phyloP scores from a whole-genome alignment of 2,888 invertebrate genomes.

The Uropetala carovei region DNA sequence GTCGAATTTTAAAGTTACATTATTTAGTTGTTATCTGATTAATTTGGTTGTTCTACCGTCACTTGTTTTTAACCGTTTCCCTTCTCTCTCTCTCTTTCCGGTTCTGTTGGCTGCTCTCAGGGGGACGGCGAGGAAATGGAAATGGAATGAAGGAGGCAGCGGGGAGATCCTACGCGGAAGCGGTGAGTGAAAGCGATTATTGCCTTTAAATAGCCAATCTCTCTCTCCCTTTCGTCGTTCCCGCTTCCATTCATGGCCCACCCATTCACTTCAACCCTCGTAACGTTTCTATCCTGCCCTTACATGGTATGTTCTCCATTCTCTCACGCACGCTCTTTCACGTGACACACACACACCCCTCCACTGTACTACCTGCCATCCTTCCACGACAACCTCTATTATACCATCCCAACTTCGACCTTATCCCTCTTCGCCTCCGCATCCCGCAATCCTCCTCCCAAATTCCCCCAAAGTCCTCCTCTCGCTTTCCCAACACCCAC shows the following conservation, averaged over 20 bases:
- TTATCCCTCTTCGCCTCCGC: too few relatives aligned
- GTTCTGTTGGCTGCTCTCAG: not conserved
- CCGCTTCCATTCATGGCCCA: not conserved
- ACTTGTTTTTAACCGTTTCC: not conserved
- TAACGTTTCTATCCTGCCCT: not conserved
- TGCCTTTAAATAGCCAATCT: not conserved
- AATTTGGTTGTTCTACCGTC: not conserved
- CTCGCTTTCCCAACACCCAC: too few relatives aligned
- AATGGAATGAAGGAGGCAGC: slow-evolving; percentile 61
- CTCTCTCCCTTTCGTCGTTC: not conserved
- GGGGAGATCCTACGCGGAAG: slow-evolving; percentile 53
- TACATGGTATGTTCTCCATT: not conserved
- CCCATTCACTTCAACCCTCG: not conserved
- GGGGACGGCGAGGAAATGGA: slow-evolving; percentile 55
- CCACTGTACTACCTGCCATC: too few relatives aligned
- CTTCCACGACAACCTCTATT: too few relatives aligned
- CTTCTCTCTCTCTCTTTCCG: not conserved
- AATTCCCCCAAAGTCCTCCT: too few relatives aligned
- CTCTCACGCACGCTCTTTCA: too few relatives aligned
- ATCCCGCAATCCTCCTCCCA: too few relatives aligned
- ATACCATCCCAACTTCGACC: too few relatives aligned
- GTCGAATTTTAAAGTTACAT: too few relatives aligned
- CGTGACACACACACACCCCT: too few relatives aligned
- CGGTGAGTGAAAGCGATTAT: slow-evolving; percentile 37
- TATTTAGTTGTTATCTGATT: not conserved